phyloP scores from a whole-genome alignment of 2,888 invertebrate species.

The Polydrusus cervinus region DNA sequence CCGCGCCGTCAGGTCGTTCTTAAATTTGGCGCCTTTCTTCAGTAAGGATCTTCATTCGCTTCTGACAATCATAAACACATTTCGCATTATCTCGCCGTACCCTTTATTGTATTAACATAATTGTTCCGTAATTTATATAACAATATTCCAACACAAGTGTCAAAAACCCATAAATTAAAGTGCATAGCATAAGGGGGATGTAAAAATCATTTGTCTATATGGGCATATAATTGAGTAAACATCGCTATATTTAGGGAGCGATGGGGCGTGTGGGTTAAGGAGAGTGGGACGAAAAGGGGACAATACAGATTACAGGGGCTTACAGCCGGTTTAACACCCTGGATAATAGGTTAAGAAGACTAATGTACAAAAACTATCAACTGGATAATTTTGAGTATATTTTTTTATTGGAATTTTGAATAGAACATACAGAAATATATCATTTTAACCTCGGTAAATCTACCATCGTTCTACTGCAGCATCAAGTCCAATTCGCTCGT shows the following conservation, averaged over 20 bases:
- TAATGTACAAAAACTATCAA: no score
- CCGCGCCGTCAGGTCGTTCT: no score
- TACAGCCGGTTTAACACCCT: neutral
- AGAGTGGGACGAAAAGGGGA: neutral
- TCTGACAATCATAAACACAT: no score
- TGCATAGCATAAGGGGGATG: constrained; percentile 16
- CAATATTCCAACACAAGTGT: neutral
- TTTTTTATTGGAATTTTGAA: no score
- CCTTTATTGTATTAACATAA: no score
- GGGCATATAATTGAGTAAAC: constrained; percentile 39
- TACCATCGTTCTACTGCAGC: no score
- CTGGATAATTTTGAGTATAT: no score
- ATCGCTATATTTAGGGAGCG: constrained; percentile 30
- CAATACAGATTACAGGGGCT: neutral
- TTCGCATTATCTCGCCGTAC: no score
- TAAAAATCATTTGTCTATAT: constrained; percentile 33
- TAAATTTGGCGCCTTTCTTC: no score
- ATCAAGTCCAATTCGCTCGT: constrained; percentile 15
- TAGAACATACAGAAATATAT: no score
- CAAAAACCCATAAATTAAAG: constrained; percentile 18
- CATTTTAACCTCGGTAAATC: neutral
- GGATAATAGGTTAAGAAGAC: no score
- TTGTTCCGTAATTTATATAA: neutral
- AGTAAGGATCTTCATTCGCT: no score
- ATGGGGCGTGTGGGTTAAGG: neutral